Percentiles rank a stretch among this genome's conserved stretches.
Evolutionary conservation across 2,113 vertebrate genomes (phyloP).

Genomic region (Psittacula cyanocephala): DNA sequence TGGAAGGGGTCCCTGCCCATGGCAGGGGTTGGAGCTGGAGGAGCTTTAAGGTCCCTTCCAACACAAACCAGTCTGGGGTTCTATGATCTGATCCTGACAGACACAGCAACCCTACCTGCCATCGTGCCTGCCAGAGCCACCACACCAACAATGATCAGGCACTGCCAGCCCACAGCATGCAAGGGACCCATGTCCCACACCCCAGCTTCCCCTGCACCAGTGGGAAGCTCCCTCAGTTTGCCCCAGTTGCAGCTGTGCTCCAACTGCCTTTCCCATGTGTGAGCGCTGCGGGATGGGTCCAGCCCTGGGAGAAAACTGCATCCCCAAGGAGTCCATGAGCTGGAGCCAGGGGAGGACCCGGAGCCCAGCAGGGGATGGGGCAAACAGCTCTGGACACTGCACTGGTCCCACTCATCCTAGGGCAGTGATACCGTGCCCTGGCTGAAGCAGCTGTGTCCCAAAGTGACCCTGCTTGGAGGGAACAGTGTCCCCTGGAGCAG

Average conservation of each 20-base stretch:
- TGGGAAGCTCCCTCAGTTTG: slow-evolving; percentile 3
- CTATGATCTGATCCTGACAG: not conserved
- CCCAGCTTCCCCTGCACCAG: not conserved
- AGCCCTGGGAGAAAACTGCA: slow-evolving; percentile 23
- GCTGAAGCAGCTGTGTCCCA: not conserved
- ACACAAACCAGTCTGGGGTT: not conserved
- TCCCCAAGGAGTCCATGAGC: rapidly evolving
- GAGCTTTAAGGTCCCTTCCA: not conserved
- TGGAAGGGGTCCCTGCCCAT: not conserved
- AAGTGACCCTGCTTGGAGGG: not conserved
- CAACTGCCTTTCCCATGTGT: slow-evolving; percentile 53
- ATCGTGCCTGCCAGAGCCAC: rapidly evolving
- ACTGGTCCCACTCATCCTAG: not conserved
- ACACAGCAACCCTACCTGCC: not conserved
- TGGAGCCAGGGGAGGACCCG: not conserved
- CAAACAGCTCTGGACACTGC: rapidly evolving
- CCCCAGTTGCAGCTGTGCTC: not conserved
- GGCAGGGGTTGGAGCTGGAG: not conserved
- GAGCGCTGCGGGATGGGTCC: not conserved
- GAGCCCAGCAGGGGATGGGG: not conserved
- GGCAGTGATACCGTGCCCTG: not conserved
- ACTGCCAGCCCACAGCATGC: not conserved
- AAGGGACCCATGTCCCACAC: not conserved
- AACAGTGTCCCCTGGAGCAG: not conserved
- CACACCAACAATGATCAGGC: rapidly evolving